Evolutionary conservation across 2,113 vertebrate genomes (phyloP).

Genomic region (Empidonax alnorum): DNA sequence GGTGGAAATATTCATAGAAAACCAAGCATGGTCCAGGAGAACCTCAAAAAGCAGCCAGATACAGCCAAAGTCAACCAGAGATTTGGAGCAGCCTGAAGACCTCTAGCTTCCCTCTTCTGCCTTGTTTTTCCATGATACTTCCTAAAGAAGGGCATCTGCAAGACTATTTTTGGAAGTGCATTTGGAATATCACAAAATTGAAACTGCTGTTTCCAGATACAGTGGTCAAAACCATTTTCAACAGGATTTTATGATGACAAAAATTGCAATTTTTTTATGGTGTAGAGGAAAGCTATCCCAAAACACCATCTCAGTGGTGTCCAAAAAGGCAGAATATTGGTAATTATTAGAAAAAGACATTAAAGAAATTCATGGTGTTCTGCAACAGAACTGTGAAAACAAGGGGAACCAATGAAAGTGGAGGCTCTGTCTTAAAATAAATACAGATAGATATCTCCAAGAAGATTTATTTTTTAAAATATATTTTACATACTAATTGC

Average conservation of each 20-base stretch:
- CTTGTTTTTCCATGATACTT: neutral
- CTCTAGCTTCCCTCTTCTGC: neutral
- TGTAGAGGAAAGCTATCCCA: neutral
- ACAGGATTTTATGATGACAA: neutral
- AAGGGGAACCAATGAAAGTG: neutral
- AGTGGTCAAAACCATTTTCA: neutral
- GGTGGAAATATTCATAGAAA: neutral
- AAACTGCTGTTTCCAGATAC: neutral
- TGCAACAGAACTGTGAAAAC: neutral
- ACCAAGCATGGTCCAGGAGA: neutral
- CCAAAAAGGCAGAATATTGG: neutral
- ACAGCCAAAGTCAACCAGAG: neutral
- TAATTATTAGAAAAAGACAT: neutral
- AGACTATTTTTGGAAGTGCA: neutral
- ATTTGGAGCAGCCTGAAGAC: neutral
- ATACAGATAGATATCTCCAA: neutral
- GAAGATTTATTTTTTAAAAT: neutral
- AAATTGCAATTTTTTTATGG: neutral
- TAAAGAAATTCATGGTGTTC: neutral
- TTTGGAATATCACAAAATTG: neutral
- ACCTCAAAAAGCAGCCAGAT: neutral
- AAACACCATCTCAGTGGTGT: neutral
- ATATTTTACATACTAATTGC: neutral
- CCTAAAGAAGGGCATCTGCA: neutral
- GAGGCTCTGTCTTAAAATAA: slow-evolving; percentile 4